Conservation (phyloP, 2,888 invertebrate genomes). For the Lordiphosa andalusiaca region DNA sequence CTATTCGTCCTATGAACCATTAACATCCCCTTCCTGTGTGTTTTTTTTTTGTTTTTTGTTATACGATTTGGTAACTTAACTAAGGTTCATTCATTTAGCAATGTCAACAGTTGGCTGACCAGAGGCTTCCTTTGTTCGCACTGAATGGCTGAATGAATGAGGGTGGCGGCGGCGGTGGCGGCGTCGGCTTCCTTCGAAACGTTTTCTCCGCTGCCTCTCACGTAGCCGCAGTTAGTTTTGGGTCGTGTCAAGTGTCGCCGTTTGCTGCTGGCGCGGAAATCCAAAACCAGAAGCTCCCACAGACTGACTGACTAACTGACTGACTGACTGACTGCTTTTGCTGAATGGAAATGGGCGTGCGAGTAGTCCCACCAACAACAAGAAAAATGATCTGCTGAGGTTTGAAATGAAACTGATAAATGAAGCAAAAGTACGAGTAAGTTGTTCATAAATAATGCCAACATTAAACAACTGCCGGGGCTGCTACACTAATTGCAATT, state of each 20-base stretch:
- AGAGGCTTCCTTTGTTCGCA: conserved; percentile 49
- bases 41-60: too few relatives aligned
- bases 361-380: conserved; percentile 41
- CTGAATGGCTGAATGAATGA: conserved; percentile 37
- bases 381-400: conserved; percentile 45
- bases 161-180: conserved; percentile 10
- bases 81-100: conserved; percentile 58
- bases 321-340: conserved; percentile 21
- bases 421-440: conserved; percentile 34
- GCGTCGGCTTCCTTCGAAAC: conserved; percentile 6
- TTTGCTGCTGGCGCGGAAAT: conserved; percentile 54
- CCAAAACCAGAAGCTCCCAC: conserved; percentile 35
- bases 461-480: conserved; percentile 42
- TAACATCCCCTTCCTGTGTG: conserved; percentile 16
- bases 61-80: conserved; percentile 46
- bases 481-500: conserved; percentile 34
- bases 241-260: conserved; percentile 66
- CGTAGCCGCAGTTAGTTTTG: conserved; percentile 48
- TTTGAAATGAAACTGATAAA: conserved; percentile 52
- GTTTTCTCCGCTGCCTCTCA: conserved; percentile 22
- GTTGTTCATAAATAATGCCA: conserved; percentile 38
- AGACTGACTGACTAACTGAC: conserved; percentile 15
- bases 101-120: conserved; percentile 70
- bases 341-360: conserved; percentile 38
- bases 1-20: neutral